Percentiles rank a stretch among this genome's conserved stretches.
Evolutionary conservation across 2,888 invertebrate genomes (phyloP).

Genomic region (Dynastes grantii): DNA sequence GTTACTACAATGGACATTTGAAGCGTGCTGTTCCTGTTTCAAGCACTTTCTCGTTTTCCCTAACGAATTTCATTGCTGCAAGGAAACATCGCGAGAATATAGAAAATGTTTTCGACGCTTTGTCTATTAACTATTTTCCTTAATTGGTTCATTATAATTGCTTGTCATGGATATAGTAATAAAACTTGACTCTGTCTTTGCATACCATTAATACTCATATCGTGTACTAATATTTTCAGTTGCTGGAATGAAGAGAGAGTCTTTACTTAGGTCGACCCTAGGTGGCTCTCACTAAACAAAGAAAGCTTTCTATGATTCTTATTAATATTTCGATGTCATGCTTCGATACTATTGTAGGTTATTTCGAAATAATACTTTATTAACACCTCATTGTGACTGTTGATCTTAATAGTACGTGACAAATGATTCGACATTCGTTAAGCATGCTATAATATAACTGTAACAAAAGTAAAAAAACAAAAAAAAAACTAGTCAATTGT

Average conservation of each 20-base stretch:
- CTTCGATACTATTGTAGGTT: conserved; percentile 30
- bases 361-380: conserved; percentile 8
- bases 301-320: conserved; percentile 20
- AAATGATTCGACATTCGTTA: too few relatives aligned
- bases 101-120: conserved; percentile 24
- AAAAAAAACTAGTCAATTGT: too few relatives aligned
- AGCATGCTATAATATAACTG: not conserved
- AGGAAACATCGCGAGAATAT: conserved; percentile 20
- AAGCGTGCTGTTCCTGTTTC: conserved; percentile 21
- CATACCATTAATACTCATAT: conserved; percentile 10
- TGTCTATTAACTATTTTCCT: conserved; percentile 39
- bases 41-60: conserved; percentile 40
- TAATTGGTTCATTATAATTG: conserved; percentile 44
- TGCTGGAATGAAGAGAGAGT: conserved; percentile 20
- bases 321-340: conserved; percentile 43
- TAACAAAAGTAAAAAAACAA: too few relatives aligned
- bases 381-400: not conserved
- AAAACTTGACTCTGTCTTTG: not conserved
- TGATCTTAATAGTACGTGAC: too few relatives aligned
- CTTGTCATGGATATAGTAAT: conserved; percentile 9
- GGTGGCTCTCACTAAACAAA: conserved; percentile 35
- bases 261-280: not conserved
- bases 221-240: conserved; percentile 14
- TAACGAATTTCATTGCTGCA: conserved; percentile 12
- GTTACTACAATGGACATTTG: conserved; percentile 2